These are phyloP conservation scores for Magallana gigas DNA, from an alignment of 1,140 invertebrate genomes.

Conservation along the genomic window DNA sequence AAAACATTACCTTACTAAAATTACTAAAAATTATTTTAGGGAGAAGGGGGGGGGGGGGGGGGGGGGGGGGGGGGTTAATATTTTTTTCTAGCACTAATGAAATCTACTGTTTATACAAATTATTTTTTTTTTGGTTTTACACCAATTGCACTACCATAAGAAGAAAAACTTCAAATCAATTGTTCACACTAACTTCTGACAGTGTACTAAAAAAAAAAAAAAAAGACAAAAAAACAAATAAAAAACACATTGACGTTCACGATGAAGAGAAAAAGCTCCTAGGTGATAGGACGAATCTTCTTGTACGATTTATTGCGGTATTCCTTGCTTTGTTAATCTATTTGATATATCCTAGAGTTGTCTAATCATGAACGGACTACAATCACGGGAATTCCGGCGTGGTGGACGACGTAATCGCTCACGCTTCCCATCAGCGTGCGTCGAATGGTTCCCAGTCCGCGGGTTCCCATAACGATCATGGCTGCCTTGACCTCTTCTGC, in stretches of 20 bases:
- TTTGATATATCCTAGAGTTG: background rate
- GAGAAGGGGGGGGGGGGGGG: background rate
- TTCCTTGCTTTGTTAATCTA: background rate
- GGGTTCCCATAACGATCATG: constrained; percentile 74
- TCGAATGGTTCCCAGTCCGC: constrained; percentile 73
- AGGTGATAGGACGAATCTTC: background rate
- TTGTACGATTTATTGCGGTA: constrained; percentile 4
- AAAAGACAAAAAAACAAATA: background rate
- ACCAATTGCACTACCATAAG: background rate
- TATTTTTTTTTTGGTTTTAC: no score
- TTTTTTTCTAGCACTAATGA: background rate
- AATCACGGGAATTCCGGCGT: constrained; percentile 74
- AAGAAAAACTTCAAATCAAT: background rate
- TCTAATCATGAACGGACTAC: constrained; percentile 58
- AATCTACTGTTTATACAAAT: background rate
- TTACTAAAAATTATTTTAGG: background rate
- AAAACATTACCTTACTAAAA: background rate
- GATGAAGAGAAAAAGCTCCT: constrained; percentile 6
- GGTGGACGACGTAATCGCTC: constrained; percentile 76
- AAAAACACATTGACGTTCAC: background rate
- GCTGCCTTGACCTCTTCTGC: constrained; percentile 71
- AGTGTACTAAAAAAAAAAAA: no score
- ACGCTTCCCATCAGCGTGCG: constrained; percentile 76
- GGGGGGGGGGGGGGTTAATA: no score
- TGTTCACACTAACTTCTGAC: background rate